Evolutionary conservation across 2,797 vertebrate species (phyloP).

Genomic region (Spheniscus humboldti): DNA sequence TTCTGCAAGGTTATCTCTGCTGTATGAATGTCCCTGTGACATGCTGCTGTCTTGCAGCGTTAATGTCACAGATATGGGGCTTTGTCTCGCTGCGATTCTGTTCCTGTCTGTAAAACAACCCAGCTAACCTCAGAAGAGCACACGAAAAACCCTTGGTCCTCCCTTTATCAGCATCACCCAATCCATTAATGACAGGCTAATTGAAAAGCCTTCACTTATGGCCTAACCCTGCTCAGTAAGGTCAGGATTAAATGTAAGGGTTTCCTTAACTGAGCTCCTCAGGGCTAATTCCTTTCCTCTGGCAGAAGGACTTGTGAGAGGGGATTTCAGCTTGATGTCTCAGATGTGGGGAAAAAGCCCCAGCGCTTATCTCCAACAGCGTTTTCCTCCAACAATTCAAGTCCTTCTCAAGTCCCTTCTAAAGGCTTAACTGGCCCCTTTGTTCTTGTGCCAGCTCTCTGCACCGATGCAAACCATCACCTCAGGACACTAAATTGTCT

Average conservation of each 20-base stretch:
- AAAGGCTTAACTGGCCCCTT: neutral
- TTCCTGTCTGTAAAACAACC: neutral
- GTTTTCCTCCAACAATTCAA: neutral
- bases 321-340: neutral
- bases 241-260: neutral
- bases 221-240: neutral
- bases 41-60: neutral
- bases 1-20: neutral
- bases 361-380: neutral
- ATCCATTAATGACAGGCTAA: neutral
- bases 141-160: rapidly evolving
- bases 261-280: neutral
- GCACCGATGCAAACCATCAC: neutral
- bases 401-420: neutral
- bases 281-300: neutral
- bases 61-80: neutral
- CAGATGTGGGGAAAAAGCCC: neutral
- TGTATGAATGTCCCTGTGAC: neutral
- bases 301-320: neutral
- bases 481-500: neutral
- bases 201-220: neutral
- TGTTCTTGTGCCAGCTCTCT: neutral
- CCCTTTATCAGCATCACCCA: neutral
- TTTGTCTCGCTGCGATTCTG: neutral
- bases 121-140: neutral